Conservation (phyloP, 2,888 invertebrate species). For the Aproaerema taeniolella region DNA sequence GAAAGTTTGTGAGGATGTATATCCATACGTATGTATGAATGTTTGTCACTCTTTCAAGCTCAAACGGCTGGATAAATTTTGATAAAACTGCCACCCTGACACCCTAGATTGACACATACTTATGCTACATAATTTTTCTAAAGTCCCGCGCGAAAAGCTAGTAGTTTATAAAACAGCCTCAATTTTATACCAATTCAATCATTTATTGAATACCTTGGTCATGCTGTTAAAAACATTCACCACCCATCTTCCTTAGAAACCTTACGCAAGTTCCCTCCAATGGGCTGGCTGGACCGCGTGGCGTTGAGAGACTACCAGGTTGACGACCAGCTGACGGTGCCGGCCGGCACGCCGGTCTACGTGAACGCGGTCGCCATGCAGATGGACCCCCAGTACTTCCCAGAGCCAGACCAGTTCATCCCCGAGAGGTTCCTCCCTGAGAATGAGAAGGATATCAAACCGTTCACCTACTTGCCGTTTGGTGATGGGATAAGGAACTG, state of each 20-base stretch:
- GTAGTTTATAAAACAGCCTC: no score
- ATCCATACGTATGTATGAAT: no score
- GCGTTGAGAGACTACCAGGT: slow-evolving; percentile 32
- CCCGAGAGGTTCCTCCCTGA: slow-evolving; percentile 68
- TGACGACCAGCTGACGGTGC: slow-evolving; percentile 37
- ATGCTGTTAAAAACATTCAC: no score
- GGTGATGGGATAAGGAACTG: slow-evolving; percentile 77
- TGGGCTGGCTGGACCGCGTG: slow-evolving; percentile 46
- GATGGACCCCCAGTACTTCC: slow-evolving; percentile 60
- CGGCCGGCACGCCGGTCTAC: slow-evolving; percentile 35
- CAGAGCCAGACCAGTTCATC: slow-evolving; percentile 69
- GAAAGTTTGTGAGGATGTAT: no score
- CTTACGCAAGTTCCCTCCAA: slow-evolving; percentile 40
- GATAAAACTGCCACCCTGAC: no score
- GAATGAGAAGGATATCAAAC: slow-evolving; percentile 50
- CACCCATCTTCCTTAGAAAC: slow-evolving; percentile 36
- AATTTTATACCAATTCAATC: no score
- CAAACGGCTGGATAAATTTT: no score
- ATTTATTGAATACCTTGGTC: no score
- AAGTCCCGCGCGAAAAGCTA: no score
- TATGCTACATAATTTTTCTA: no score
- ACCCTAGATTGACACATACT: no score
- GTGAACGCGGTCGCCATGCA: slow-evolving; percentile 37
- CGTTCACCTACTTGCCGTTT: slow-evolving; percentile 60
- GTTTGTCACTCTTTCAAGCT: no score